Conservation (phyloP, 2,888 invertebrate genomes). For the Erebia aethiops region DNA sequence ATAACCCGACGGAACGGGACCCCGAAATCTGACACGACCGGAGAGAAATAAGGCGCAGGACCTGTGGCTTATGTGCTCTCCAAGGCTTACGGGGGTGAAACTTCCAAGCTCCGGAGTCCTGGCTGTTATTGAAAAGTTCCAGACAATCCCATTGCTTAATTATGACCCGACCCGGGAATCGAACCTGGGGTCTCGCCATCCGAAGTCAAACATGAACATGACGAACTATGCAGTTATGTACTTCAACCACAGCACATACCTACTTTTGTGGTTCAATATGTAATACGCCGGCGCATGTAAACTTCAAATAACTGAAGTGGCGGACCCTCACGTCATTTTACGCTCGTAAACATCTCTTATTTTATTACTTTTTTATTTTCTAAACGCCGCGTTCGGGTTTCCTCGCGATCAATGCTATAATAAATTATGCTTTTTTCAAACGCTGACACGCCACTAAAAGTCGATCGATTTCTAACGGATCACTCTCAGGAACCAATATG, state of each 20-base stretch:
- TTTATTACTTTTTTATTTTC: conserved; percentile 82
- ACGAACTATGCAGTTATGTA: too few species aligned
- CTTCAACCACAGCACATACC: background rate
- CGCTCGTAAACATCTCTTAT: conserved; percentile 80
- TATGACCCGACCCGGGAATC: too few species aligned
- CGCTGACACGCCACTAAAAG: conserved; percentile 82
- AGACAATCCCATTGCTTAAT: too few species aligned
- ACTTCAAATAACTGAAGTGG: conserved; percentile 68
- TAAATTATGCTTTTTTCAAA: conserved; percentile 81
- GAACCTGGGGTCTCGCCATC: too few species aligned
- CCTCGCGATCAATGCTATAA: conserved; percentile 79
- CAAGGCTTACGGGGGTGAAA: too few species aligned
- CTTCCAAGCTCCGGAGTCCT: too few species aligned
- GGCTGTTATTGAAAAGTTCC: too few species aligned
- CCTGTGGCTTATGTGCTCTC: too few species aligned
- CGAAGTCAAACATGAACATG: too few species aligned
- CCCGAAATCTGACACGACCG: too few species aligned
- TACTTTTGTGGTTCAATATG: conserved; percentile 39
- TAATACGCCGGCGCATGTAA: conserved; percentile 56
- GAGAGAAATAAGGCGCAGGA: too few species aligned
- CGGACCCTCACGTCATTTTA: conserved; percentile 76
- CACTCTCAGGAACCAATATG: conserved; percentile 76
- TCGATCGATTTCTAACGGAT: conserved; percentile 83
- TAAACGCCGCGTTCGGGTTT: conserved; percentile 76
- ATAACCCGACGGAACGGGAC: too few species aligned